Evolutionary conservation across 2,113 vertebrate species (phyloP), one percentile per base, ranked within the genome.

Genomic region (Stigmatopora nigra): DNA sequence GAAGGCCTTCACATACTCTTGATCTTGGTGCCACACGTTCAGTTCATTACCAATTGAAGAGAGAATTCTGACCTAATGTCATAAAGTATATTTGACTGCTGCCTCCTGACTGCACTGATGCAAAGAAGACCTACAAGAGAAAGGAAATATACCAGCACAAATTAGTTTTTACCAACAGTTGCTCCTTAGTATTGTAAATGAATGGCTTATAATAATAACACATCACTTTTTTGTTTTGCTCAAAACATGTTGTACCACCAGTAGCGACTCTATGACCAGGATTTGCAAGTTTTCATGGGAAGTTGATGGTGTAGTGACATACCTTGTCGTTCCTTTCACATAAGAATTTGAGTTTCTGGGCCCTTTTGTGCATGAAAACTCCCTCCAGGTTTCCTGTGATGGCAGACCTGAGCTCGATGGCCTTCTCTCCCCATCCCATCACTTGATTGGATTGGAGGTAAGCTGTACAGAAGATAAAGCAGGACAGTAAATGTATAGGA

Each of bases 311-410:
- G n/a, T 45, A 15, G n/a, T 5, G 48, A 25, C 56, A 0, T 57
- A 98, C 97, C 93, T 99, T 99, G 88, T 98, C 96, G 16, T 98
- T 97, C 83, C 94, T 91, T 83, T 95, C 93, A 82, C 97, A 98
- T 0, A 98, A 87, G 78, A 98, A 98, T 89, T 98, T 98, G 71
- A 98, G 91, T 64, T 95, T 96, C 86, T 98, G 96, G 53, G 94
- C 93, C 78, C 95, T 94, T 75, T 95, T 98, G 91, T 93, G 94
- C 92, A 98, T 96, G 79, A 98, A 94, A 49, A 98, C 94, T 61
- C 91, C 94, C 80, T 98, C 95, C 73, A 98, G 88, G 77, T 90
- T 91, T 6, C 90, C 93, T 0, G 92, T 92, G 78, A 92, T 93
- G 49, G 91, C 93, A 16, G 94, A 94, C 9, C 95, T 90, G 19